These are phyloP conservation scores for Oscheius sp. DNA, from an alignment of 2,888 invertebrate species.

Conservation along the genomic window DNA sequence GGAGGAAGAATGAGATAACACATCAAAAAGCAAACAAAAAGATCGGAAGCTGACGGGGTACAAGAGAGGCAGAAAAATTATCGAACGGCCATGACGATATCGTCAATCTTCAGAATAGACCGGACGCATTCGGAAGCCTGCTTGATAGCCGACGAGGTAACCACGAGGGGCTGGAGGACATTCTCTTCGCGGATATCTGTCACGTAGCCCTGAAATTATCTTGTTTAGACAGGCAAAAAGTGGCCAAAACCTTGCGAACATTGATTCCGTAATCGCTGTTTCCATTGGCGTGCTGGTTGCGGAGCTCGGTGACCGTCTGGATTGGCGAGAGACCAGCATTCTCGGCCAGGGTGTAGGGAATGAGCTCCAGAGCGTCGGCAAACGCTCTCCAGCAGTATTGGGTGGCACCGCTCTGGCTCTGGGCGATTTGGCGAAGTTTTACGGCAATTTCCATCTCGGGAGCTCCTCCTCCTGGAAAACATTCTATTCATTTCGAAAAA, in stretches of 20 bases:
- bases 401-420: slow-evolving; percentile 86
- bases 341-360: slow-evolving; percentile 90
- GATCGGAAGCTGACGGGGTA: slow-evolving; percentile 12
- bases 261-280: slow-evolving; percentile 92
- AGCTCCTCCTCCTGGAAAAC: slow-evolving; percentile 92
- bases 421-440: slow-evolving; percentile 84
- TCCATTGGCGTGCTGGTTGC: slow-evolving; percentile 90
- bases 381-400: slow-evolving; percentile 95
- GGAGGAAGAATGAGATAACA: slow-evolving; percentile 15
- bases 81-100: slow-evolving; percentile 80
- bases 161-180: slow-evolving; percentile 95
- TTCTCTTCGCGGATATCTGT: slow-evolving; percentile 96
- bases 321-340: slow-evolving; percentile 93
- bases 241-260: slow-evolving; percentile 80
- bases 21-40: slow-evolving; percentile 22
- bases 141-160: slow-evolving; percentile 90
- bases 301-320: slow-evolving; percentile 93
- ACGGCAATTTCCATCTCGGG: slow-evolving; percentile 95
- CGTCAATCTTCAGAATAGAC: slow-evolving; percentile 98
- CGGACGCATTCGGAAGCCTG: slow-evolving; percentile 96
- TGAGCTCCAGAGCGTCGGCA: slow-evolving; percentile 90
- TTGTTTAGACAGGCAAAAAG: background rate
- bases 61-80: background rate
- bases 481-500: too few relatives aligned
- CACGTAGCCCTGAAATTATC: slow-evolving; percentile 82